phyloP scores from a whole-genome alignment of 2,113 vertebrate genomes.

The Brachypodius melanocephalos region DNA sequence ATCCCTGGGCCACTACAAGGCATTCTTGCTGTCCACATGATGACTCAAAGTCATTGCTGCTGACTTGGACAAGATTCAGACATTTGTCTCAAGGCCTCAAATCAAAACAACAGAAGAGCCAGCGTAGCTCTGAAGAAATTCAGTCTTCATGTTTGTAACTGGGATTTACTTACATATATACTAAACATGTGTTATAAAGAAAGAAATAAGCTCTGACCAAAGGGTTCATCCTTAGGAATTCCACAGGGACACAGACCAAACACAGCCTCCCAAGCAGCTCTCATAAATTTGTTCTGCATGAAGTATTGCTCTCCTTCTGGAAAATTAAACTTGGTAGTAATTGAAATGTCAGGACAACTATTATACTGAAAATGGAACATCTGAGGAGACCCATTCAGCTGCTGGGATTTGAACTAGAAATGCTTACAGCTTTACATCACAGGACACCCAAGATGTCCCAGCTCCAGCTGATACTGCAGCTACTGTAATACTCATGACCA shows the following conservation, averaged over 20 bases:
- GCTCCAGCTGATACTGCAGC: background rate
- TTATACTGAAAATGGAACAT: background rate
- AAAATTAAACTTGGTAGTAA: background rate
- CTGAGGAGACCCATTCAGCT: background rate
- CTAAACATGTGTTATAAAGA: conserved; percentile 16
- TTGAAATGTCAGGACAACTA: conserved; percentile 21
- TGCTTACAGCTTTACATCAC: background rate
- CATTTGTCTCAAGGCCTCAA: conserved; percentile 48
- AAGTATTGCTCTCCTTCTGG: background rate
- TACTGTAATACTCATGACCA: background rate
- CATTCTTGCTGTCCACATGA: conserved; percentile 6
- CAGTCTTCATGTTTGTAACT: background rate
- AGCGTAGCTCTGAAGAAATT: conserved; percentile 1
- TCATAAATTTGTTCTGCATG: background rate
- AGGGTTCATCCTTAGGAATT: background rate
- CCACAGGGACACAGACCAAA: background rate
- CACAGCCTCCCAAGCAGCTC: background rate
- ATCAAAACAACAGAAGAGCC: conserved; percentile 45
- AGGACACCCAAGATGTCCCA: background rate
- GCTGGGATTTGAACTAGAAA: background rate
- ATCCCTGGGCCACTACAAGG: background rate
- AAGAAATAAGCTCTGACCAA: conserved; percentile 12
- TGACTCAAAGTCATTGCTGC: background rate
- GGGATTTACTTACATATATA: conserved; percentile 7
- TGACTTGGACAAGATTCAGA: conserved; percentile 24